Conservation (phyloP, 2,888 invertebrate genomes). For the Agrochola macilenta region DNA sequence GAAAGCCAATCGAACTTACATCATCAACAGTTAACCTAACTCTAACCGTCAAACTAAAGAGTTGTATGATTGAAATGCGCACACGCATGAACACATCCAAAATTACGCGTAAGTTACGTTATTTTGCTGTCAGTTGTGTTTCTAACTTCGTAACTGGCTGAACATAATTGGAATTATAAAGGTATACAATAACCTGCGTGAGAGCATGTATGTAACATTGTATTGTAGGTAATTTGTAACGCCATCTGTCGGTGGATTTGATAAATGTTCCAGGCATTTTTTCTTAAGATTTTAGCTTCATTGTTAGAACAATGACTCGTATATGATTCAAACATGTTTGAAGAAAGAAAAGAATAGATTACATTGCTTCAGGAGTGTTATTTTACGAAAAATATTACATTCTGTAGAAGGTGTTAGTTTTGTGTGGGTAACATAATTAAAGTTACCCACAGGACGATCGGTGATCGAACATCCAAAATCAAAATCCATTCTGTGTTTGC, state of each 20-base stretch:
- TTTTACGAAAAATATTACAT: neutral
- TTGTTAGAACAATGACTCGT: slow-evolving; percentile 6
- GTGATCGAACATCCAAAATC: neutral
- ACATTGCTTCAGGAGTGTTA: neutral
- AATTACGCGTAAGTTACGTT: slow-evolving; percentile 49
- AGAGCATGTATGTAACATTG: slow-evolving; percentile 17
- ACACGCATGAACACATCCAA: slow-evolving; percentile 45
- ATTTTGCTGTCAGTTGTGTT: slow-evolving; percentile 47
- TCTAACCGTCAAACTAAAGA: slow-evolving; percentile 24
- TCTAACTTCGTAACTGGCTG: slow-evolving; percentile 40
- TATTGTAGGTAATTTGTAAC: neutral
- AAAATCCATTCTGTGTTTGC: neutral
- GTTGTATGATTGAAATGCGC: slow-evolving; percentile 33
- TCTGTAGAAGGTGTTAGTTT: neutral
- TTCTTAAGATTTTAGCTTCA: slow-evolving; percentile 4
- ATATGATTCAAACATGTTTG: neutral
- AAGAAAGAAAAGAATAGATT: neutral
- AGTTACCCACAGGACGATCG: too few species aligned
- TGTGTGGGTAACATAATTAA: too few species aligned
- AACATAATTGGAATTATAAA: slow-evolving; percentile 39
- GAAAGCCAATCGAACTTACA: slow-evolving; percentile 6
- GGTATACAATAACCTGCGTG: slow-evolving; percentile 29
- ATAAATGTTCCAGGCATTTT: slow-evolving; percentile 3
- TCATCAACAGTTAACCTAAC: slow-evolving; percentile 22
- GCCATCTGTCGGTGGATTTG: slow-evolving; percentile 40